A percentile compares a stretch with the other conserved stretches of the same genome.
Conservation (phyloP, 2,888 invertebrate species). For the Dryocosmus kuriphilus region DNA sequence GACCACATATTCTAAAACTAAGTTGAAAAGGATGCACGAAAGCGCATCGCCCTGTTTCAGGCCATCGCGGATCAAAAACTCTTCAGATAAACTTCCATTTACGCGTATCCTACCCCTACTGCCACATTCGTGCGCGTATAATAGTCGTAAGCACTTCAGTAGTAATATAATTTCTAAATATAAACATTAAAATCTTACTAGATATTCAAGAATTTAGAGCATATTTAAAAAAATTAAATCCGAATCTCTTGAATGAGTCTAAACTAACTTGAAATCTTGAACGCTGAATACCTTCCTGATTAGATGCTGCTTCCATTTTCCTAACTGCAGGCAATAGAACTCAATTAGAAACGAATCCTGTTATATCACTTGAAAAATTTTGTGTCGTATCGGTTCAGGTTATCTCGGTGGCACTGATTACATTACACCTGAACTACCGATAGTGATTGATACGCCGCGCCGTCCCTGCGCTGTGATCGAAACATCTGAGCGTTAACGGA, state of each 20-base stretch:
- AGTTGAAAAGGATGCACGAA: too few species aligned
- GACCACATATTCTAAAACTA: too few species aligned
- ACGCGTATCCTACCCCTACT: too few species aligned
- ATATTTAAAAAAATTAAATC: neutral
- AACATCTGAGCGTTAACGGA: conserved; percentile 73
- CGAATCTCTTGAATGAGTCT: neutral
- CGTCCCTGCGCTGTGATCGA: conserved; percentile 56
- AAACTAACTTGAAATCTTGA: neutral
- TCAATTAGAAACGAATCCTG: conserved; percentile 64
- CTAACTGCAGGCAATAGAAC: conserved; percentile 43
- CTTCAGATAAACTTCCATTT: too few species aligned
- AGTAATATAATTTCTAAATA: too few species aligned
- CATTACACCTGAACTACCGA: conserved; percentile 73
- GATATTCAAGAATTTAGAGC: neutral
- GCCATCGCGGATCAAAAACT: too few species aligned
- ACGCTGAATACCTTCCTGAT: conserved; percentile 37
- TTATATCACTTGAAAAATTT: conserved; percentile 68
- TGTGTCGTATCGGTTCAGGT: conserved; percentile 50
- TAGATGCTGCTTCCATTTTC: conserved; percentile 38
- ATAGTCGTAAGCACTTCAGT: too few species aligned
- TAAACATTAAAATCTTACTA: neutral
- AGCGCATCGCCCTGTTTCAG: too few species aligned
- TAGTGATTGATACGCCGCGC: conserved; percentile 71
- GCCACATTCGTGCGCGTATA: too few species aligned
- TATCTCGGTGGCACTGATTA: conserved; percentile 65